Conservation (phyloP, 2,113 vertebrate genomes). For the Dendrocopos noguchii region DNA sequence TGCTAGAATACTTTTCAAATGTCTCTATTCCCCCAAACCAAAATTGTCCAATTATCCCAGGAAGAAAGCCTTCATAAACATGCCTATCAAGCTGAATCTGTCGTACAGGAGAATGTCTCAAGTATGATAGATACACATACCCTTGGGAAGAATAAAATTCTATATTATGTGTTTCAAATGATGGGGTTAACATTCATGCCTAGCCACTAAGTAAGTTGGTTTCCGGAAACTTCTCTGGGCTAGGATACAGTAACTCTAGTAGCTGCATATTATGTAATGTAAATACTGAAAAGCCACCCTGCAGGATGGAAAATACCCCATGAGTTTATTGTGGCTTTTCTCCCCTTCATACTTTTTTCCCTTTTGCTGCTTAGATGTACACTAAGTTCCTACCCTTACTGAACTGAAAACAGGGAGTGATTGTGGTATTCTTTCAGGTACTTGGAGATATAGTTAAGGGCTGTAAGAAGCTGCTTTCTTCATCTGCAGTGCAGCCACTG, state of each 20-base stretch:
- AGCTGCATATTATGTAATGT: constrained; percentile 48
- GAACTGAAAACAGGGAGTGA: constrained; percentile 6
- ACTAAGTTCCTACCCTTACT: neutral
- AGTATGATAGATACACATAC: neutral
- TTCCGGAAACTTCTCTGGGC: constrained; percentile 46
- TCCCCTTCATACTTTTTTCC: neutral
- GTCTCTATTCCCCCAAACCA: constrained; percentile 30
- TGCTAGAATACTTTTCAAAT: constrained; percentile 51
- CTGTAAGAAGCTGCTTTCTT: neutral
- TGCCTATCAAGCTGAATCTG: neutral
- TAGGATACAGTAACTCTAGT: constrained; percentile 42
- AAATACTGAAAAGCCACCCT: constrained; percentile 1
- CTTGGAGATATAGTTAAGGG: neutral
- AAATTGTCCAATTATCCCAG: neutral
- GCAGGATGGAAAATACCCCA: constrained; percentile 31
- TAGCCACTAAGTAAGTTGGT: constrained; percentile 7
- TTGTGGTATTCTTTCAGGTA: constrained; percentile 44
- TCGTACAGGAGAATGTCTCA: neutral
- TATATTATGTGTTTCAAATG: constrained; percentile 47
- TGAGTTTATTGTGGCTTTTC: constrained; percentile 19
- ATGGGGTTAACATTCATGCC: neutral
- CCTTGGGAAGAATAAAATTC: neutral
- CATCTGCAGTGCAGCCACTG: neutral
- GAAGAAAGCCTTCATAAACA: constrained; percentile 12
- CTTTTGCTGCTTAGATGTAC: neutral